Percentiles rank a stretch among this genome's conserved stretches.
phyloP scores from a whole-genome alignment of 2,888 invertebrate genomes.

The Agrotis exclamationis region DNA sequence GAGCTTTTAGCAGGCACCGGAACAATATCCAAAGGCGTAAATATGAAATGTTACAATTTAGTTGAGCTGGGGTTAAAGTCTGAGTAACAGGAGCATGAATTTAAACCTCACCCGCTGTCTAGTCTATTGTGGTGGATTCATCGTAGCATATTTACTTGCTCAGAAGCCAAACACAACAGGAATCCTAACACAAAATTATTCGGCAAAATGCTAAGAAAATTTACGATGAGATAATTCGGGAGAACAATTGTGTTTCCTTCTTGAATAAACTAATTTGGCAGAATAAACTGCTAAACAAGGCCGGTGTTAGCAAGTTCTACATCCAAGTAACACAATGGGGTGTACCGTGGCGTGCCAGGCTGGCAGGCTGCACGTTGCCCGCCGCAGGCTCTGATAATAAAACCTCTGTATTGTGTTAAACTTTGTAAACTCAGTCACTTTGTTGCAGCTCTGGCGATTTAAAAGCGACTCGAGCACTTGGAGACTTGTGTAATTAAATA shows the following conservation, averaged over 20 bases:
- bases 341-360: slow-evolving; percentile 25
- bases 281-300: slow-evolving; percentile 49
- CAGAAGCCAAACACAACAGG: slow-evolving; percentile 10
- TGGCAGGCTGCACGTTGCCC: slow-evolving; percentile 36
- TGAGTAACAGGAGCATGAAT: slow-evolving; percentile 22
- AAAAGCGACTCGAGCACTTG: slow-evolving; percentile 45
- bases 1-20: slow-evolving; percentile 7
- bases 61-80: neutral
- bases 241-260: slow-evolving; percentile 52
- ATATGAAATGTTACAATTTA: slow-evolving; percentile 11
- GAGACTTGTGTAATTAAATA: slow-evolving; percentile 53
- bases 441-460: slow-evolving; percentile 51
- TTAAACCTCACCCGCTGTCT: slow-evolving; percentile 4
- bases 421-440: slow-evolving; percentile 49
- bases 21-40: neutral
- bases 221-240: slow-evolving; percentile 41
- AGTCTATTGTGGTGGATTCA: slow-evolving; percentile 33
- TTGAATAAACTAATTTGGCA: slow-evolving; percentile 61
- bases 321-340: slow-evolving; percentile 53
- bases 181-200: slow-evolving; percentile 34
- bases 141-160: slow-evolving; percentile 20
- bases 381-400: slow-evolving; percentile 56
- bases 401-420: slow-evolving; percentile 50
- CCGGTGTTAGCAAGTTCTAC: slow-evolving; percentile 47
- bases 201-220: slow-evolving; percentile 40